Conservation (phyloP, 1,140 invertebrate genomes). For the Akabosia matsudoensis region DNA sequence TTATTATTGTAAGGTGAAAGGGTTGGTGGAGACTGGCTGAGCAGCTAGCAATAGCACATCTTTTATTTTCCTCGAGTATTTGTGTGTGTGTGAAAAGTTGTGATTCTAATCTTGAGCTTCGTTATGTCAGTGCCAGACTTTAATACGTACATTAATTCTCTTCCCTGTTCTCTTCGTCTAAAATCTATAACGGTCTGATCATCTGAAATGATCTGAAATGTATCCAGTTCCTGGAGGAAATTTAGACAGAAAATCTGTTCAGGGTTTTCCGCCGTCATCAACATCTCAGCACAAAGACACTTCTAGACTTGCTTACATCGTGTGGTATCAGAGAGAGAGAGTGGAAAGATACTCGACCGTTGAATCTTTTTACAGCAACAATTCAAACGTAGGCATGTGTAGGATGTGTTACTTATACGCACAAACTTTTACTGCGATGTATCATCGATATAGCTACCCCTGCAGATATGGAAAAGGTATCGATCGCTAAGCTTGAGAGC, state of each 20-base stretch:
- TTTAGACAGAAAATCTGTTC: slow-evolving; percentile 1
- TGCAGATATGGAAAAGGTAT: slow-evolving; percentile 4
- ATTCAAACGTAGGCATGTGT: too few relatives aligned
- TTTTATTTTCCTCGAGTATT: too few relatives aligned
- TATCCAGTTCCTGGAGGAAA: not conserved
- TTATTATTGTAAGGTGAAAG: not conserved
- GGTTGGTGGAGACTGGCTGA: not conserved
- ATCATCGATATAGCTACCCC: not conserved
- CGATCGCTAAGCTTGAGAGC: not conserved
- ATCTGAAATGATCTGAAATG: not conserved
- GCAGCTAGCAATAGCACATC: too few relatives aligned
- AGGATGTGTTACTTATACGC: too few relatives aligned
- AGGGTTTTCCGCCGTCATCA: not conserved
- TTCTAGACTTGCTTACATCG: not conserved
- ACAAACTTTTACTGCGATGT: not conserved
- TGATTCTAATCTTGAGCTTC: not conserved
- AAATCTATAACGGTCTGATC: not conserved
- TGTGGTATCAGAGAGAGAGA: too few relatives aligned
- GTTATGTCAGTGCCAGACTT: not conserved
- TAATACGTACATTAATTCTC: not conserved
- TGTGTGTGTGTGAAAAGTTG: not conserved
- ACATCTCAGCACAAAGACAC: not conserved
- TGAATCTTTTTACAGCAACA: not conserved
- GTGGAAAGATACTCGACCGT: not conserved
- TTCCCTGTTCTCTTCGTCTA: not conserved